Evolutionary conservation across 2,113 vertebrate species (phyloP).

Genomic region (Orcinus orca): DNA sequence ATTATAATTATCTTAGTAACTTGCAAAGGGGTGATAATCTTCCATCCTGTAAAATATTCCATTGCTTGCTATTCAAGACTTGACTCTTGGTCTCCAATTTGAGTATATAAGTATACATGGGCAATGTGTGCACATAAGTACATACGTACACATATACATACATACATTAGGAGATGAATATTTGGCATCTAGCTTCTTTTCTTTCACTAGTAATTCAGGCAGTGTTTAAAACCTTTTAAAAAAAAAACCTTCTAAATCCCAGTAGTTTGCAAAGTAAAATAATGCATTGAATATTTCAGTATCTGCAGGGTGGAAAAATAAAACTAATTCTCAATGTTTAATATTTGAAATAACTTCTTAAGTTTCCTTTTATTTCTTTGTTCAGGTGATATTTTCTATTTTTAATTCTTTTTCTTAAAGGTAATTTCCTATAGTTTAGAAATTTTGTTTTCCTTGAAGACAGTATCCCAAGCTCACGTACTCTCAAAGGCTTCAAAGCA

Average conservation of each 20-base stretch:
- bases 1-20: background rate
- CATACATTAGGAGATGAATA: background rate
- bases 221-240: background rate
- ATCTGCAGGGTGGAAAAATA: background rate
- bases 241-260: background rate
- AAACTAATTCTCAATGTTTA: background rate
- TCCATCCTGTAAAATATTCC: background rate
- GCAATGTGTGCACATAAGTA: background rate
- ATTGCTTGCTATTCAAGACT: background rate
- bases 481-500: background rate
- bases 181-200: background rate
- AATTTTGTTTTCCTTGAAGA: background rate
- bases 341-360: background rate
- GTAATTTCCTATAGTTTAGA: background rate
- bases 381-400: background rate
- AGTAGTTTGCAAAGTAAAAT: background rate
- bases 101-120: background rate
- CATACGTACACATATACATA: background rate
- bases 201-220: background rate
- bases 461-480: background rate
- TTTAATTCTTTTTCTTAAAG: constrained; percentile 23
- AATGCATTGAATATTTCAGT: background rate
- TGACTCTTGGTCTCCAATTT: background rate
- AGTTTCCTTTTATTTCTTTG: background rate
- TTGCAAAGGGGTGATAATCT: background rate